phyloP scores from a whole-genome alignment of 2,113 vertebrate genomes.

The Alosa alosa region DNA sequence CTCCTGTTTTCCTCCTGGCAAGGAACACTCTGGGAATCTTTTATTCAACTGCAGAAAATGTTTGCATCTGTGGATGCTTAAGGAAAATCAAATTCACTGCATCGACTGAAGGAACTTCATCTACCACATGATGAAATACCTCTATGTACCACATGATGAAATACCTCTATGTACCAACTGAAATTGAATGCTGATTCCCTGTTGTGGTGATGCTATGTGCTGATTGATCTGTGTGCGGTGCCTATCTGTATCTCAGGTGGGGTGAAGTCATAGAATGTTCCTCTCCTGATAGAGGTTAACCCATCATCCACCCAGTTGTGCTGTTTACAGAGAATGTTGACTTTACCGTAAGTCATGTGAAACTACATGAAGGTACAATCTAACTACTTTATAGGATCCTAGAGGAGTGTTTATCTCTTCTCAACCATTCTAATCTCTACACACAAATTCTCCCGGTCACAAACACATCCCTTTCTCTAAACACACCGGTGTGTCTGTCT shows the following conservation, averaged over 20 bases:
- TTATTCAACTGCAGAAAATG: neutral
- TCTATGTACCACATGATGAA: neutral
- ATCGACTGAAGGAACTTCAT: neutral
- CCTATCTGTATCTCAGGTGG: neutral
- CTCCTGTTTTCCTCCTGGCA: too few species aligned
- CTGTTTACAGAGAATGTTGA: neutral
- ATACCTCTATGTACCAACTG: neutral
- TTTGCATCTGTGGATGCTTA: neutral
- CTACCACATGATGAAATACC: neutral
- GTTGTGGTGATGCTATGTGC: neutral
- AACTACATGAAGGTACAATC: neutral
- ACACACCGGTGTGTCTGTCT: neutral
- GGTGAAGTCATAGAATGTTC: neutral
- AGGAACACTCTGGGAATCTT: too few species aligned
- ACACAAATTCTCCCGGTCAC: too few species aligned
- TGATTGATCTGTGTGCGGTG: neutral
- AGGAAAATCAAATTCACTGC: neutral
- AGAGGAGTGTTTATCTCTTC: too few species aligned
- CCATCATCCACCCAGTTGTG: neutral
- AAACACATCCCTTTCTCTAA: neutral
- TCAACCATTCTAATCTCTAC: too few species aligned
- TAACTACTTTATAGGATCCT: neutral
- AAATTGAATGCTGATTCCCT: neutral
- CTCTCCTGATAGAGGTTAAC: neutral
- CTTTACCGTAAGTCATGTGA: neutral